These are phyloP conservation scores for Caenorhabditis virilis DNA, from an alignment of 2,888 invertebrate species.

Conservation along the genomic window DNA sequence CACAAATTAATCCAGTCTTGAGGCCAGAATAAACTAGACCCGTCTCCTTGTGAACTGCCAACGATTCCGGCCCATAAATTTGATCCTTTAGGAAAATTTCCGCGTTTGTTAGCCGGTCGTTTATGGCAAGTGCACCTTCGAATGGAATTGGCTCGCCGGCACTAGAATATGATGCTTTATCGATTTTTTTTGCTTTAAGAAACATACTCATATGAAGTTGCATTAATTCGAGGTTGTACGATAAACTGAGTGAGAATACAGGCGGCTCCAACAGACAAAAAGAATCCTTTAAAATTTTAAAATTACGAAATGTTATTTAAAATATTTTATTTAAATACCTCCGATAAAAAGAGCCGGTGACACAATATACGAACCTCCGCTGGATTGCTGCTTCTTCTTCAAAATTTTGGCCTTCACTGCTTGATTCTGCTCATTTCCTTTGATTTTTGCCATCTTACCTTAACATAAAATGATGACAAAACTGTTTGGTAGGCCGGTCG, in stretches of 20 bases:
- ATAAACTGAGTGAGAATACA: constrained; percentile 24
- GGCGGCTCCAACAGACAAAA: constrained; percentile 22
- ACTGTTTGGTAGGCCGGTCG: no score
- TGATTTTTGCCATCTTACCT: no score
- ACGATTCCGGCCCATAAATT: constrained; percentile 51
- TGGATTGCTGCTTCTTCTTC: no score
- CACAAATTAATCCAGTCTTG: constrained; percentile 48
- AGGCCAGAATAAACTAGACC: constrained; percentile 42
- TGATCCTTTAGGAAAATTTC: constrained; percentile 41
- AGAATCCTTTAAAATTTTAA: neutral
- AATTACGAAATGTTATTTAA: no score
- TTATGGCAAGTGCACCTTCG: constrained; percentile 30
- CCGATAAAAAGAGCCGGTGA: no score
- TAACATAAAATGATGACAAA: no score
- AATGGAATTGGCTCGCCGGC: constrained; percentile 19
- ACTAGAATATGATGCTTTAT: constrained; percentile 11
- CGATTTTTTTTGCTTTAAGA: neutral
- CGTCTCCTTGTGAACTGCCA: constrained; percentile 34
- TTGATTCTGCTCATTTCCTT: no score
- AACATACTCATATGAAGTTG: constrained; percentile 22
- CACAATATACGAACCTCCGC: no score
- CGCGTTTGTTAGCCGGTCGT: constrained; percentile 26
- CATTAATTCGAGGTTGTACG: constrained; percentile 18
- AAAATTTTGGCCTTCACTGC: no score
- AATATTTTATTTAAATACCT: no score